Base-by-base conservation (phyloP, 2,888 invertebrate genomes). In the Idaea straminata region DNA sequence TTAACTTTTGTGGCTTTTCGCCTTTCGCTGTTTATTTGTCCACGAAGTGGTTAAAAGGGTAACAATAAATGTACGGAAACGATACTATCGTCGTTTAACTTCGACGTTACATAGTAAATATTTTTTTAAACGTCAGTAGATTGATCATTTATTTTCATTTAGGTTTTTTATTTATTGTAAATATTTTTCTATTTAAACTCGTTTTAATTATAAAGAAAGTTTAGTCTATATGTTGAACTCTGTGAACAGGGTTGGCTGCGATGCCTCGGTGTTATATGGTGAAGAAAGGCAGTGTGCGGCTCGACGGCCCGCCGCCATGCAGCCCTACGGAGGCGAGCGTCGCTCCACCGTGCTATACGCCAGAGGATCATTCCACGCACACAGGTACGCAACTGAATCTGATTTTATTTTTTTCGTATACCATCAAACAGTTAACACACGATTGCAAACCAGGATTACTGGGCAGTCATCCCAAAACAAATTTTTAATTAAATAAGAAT, bases 221-320 rank as follows among this genome's bases (percentile, higher is more conserved):
- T 5, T 5, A 15, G 58, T 58, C 15, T 58, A 58, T 15, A 15
- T 7, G 58, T n/a, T 5, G 15, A n/a, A 58, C 15, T 34, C 69
- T 70, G 68, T 69, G 62, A 10, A 4, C 78, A 88, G 91, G 86
- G 84, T 84, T 74, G 82, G 88, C 84, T 90, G 94, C 87, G 80
- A 96, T 96, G 96, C 96, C 96, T 88, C 95, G 96, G 83, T 96
- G 95, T 84, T 96, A 96, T 83, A 95, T 96, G 95, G 95, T 95
- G 80, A 95, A 95, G 93, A 95, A 95, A 85, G 89, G 94, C 83
- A 94, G 92, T 91, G 92, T 86, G 87, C 93, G 92, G 74, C 88
- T 88, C 72, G 90, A 92, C 66, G 91, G 84, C 62, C 85, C 88
- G 63, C 84, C 88, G 61, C 89, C 86, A 36, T 83, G 88, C 82